Evolutionary conservation across 2,888 invertebrate genomes (phyloP).

Genomic region (Drosophila buzzatii): DNA sequence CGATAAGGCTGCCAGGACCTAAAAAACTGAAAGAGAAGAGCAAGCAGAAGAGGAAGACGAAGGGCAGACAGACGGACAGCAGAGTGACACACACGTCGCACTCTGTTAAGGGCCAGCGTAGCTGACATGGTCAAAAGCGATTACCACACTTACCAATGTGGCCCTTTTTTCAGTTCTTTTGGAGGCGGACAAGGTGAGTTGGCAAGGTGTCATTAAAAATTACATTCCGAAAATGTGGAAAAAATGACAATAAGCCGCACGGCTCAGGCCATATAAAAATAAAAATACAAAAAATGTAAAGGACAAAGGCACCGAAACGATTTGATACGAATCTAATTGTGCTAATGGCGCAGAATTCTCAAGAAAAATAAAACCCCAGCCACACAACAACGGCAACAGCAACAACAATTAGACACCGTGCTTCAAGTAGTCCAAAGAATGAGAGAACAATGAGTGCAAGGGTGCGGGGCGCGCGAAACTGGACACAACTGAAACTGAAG

Average conservation of each 20-base stretch:
- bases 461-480: constrained; percentile 48
- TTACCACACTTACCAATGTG: constrained; percentile 70
- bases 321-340: constrained; percentile 82
- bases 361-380: constrained; percentile 50
- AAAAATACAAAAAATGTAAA: constrained; percentile 7
- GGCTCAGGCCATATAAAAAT: constrained; percentile 19
- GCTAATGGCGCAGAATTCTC: constrained; percentile 78
- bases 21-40: not conserved
- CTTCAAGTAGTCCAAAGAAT: constrained; percentile 41
- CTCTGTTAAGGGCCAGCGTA: constrained; percentile 27
- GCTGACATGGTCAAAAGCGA: constrained; percentile 76
- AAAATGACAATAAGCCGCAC: constrained; percentile 69
- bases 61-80: constrained; percentile 22
- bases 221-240: constrained; percentile 67
- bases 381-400: not conserved
- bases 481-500: constrained; percentile 29
- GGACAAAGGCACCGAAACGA: constrained; percentile 67
- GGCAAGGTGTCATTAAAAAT: constrained; percentile 83
- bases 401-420: constrained; percentile 62
- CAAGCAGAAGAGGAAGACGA: not conserved
- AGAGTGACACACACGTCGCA: constrained; percentile 76
- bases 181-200: constrained; percentile 79
- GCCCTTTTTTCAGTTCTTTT: constrained; percentile 27
- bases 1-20: constrained; percentile 55
- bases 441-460: constrained; percentile 42